These are phyloP conservation scores for Aphelinus certus DNA, from an alignment of 1,140 invertebrate species.

Conservation along the genomic window DNA sequence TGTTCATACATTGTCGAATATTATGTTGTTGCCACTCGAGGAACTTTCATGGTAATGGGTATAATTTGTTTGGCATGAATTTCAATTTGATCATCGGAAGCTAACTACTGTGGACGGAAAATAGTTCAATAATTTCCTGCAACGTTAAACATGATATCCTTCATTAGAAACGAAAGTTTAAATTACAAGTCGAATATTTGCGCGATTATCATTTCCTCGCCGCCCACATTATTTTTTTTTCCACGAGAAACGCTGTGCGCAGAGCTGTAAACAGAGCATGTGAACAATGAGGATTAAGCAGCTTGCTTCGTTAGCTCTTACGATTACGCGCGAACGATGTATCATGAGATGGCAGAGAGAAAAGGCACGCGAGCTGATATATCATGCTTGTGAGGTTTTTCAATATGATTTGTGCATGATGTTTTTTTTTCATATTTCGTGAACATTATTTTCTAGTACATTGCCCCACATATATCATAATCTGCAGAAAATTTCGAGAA, in stretches of 20 bases:
- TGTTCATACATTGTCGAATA: too few species aligned
- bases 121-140: too few species aligned
- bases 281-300: slow-evolving; percentile 42
- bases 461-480: slow-evolving; percentile 25
- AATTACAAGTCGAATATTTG: not conserved
- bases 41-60: too few species aligned
- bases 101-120: too few species aligned
- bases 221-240: slow-evolving; percentile 13
- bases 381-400: slow-evolving; percentile 62
- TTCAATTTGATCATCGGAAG: too few species aligned
- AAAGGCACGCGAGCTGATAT: slow-evolving; percentile 60
- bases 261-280: slow-evolving; percentile 44
- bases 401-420: slow-evolving; percentile 54
- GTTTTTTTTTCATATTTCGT: slow-evolving; percentile 18
- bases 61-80: too few species aligned
- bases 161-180: slow-evolving; percentile 10
- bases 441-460: slow-evolving; percentile 29
- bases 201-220: slow-evolving; percentile 18
- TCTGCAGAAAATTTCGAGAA: slow-evolving; percentile 9
- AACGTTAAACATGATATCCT: too few species aligned
- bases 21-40: too few species aligned
- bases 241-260: not conserved
- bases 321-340: slow-evolving; percentile 14
- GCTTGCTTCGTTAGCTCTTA: slow-evolving; percentile 36
- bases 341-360: slow-evolving; percentile 42